Conservation (phyloP, 2,113 vertebrate genomes). For the Erythrocercus mccallii region DNA sequence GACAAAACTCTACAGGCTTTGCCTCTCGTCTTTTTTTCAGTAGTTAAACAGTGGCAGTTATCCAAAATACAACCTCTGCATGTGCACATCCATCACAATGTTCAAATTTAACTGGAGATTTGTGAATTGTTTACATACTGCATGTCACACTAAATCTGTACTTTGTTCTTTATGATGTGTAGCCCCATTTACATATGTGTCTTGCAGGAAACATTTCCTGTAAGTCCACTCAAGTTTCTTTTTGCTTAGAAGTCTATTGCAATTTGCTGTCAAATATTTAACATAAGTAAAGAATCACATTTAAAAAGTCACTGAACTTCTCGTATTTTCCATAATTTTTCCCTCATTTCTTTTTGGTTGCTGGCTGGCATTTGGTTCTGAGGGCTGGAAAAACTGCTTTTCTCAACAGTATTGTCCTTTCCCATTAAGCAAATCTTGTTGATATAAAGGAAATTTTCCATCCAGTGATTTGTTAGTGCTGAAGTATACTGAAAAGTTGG, state of each 20-base stretch:
- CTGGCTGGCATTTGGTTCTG: neutral
- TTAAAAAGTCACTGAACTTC: neutral
- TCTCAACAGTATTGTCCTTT: neutral
- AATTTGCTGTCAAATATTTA: neutral
- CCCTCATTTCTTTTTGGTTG: neutral
- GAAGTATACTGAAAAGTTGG: neutral
- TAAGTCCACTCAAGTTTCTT: neutral
- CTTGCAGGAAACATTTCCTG: neutral
- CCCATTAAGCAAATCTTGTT: neutral
- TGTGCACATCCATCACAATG: neutral
- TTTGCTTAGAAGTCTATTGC: neutral
- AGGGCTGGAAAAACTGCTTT: neutral
- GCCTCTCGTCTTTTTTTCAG: neutral
- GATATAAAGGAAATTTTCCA: neutral
- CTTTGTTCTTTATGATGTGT: neutral
- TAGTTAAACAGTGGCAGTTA: neutral
- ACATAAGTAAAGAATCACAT: neutral
- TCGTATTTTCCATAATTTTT: neutral
- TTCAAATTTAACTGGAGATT: neutral
- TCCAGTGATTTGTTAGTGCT: neutral
- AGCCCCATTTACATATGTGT: neutral
- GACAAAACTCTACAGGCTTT: neutral
- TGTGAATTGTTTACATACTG: neutral
- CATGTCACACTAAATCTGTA: neutral
- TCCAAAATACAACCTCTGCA: neutral